phyloP scores from a whole-genome alignment of 2,888 invertebrate species.

The Stegana nigrithorax region DNA sequence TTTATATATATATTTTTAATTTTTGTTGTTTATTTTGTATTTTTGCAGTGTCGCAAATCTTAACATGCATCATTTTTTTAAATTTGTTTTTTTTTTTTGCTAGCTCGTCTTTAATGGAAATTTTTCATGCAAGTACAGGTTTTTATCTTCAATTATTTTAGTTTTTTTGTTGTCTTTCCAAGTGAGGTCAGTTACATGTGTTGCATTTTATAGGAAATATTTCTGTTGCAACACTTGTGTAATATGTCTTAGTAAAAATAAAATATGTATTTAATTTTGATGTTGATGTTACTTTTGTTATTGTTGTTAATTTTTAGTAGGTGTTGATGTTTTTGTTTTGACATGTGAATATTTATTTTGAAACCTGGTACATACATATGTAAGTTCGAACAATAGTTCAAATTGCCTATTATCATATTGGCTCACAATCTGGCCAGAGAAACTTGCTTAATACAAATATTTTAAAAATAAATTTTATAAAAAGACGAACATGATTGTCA shows the following conservation, averaged over 20 bases:
- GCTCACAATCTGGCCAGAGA: too few relatives aligned
- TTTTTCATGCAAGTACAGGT: slow-evolving; percentile 16
- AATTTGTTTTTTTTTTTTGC: slow-evolving; percentile 37
- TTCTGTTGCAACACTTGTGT: slow-evolving; percentile 14
- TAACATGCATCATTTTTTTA: slow-evolving; percentile 1
- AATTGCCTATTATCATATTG: too few relatives aligned
- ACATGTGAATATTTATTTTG: too few relatives aligned
- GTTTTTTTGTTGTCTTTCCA: background rate
- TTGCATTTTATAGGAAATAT: slow-evolving; percentile 50
- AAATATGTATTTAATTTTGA: background rate
- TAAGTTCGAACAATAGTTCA: too few relatives aligned
- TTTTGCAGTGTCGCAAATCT: slow-evolving; percentile 15
- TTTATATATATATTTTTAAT: slow-evolving; percentile 26
- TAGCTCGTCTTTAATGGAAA: slow-evolving; percentile 47
- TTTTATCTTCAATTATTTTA: background rate
- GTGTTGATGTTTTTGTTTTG: too few relatives aligned
- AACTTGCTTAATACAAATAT: too few relatives aligned
- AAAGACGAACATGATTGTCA: too few relatives aligned
- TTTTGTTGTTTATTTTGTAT: slow-evolving; percentile 25
- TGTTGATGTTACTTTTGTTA: background rate
- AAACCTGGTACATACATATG: too few relatives aligned
- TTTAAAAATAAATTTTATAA: too few relatives aligned
- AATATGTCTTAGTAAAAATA: background rate
- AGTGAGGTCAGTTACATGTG: slow-evolving; percentile 27
- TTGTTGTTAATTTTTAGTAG: too few relatives aligned